Percentiles rank a stretch among this genome's conserved stretches.
phyloP scores from a whole-genome alignment of 1,140 invertebrate genomes.

The Nasonia longicornis region DNA sequence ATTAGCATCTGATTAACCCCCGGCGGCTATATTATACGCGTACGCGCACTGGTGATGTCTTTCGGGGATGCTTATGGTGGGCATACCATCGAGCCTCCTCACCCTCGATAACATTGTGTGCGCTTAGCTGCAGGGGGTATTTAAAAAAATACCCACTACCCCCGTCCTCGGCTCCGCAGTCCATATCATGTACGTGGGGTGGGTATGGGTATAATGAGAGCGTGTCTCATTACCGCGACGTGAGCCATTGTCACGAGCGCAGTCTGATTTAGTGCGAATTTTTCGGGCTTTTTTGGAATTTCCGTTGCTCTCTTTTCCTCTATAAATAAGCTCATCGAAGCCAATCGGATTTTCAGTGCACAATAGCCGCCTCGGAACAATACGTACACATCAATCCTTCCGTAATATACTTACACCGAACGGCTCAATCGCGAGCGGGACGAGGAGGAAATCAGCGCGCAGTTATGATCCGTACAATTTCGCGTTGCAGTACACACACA shows the following conservation, averaged over 20 bases:
- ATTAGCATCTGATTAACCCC: conserved; percentile 39
- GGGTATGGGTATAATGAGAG: not conserved
- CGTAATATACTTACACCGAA: not conserved
- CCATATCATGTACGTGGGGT: not conserved
- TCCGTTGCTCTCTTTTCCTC: not conserved
- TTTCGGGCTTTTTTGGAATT: not conserved
- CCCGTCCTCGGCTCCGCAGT: too few relatives aligned
- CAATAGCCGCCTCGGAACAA: not conserved
- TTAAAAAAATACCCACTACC: not conserved
- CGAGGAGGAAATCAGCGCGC: too few relatives aligned
- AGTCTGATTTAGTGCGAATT: not conserved
- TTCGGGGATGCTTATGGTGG: not conserved
- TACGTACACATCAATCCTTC: not conserved
- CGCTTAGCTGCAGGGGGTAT: not conserved
- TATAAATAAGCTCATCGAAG: not conserved
- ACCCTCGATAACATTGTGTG: not conserved
- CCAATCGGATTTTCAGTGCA: not conserved
- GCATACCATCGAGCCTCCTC: not conserved
- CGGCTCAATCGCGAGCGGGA: not conserved
- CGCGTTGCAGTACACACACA: not conserved
- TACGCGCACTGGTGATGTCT: not conserved
- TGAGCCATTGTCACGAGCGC: too few relatives aligned
- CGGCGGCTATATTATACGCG: not conserved
- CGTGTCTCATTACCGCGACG: not conserved
- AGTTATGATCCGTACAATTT: conserved; percentile 32